Percentiles rank a stretch among this genome's conserved stretches.
These are phyloP conservation scores for Synergus itoensis DNA, from an alignment of 2,888 invertebrate genomes.

Conservation along the genomic window DNA sequence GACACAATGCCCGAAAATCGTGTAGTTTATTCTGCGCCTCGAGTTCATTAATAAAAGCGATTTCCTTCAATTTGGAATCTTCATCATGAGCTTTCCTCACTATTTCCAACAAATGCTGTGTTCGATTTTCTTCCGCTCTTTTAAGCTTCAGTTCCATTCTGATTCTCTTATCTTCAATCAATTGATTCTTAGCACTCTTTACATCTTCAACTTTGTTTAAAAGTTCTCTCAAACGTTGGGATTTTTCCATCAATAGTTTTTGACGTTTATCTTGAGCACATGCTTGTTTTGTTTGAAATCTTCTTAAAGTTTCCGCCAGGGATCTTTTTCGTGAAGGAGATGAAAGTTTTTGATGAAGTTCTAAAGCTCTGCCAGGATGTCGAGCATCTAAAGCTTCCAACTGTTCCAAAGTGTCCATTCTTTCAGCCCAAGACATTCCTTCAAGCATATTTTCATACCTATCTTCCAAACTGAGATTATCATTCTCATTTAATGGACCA, in stretches of 20 bases:
- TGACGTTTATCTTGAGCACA: slow-evolving; percentile 93
- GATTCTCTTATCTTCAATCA: slow-evolving; percentile 89
- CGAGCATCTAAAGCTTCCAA: slow-evolving; percentile 89
- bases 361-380: slow-evolving; percentile 95
- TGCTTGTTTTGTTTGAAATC: slow-evolving; percentile 91
- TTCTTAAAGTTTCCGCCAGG: slow-evolving; percentile 88
- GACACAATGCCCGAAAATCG: slow-evolving; percentile 92
- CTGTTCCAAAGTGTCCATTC: slow-evolving; percentile 89
- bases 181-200: slow-evolving; percentile 89
- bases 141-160: slow-evolving; percentile 88
- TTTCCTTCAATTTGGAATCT: slow-evolving; percentile 97
- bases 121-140: slow-evolving; percentile 94
- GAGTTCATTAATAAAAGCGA: slow-evolving; percentile 97
- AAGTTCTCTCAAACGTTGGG: slow-evolving; percentile 90
- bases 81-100: slow-evolving; percentile 98
- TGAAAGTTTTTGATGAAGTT: slow-evolving; percentile 95
- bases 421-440: slow-evolving; percentile 91
- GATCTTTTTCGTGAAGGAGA: slow-evolving; percentile 92
- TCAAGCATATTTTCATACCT: slow-evolving; percentile 75
- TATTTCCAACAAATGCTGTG: slow-evolving; percentile 87
- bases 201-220: slow-evolving; percentile 92
- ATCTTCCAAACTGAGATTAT: slow-evolving; percentile 74
- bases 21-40: slow-evolving; percentile 96
- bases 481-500: slow-evolving; percentile 60
- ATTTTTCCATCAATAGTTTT: slow-evolving; percentile 89